Evolutionary conservation across 35 echinoderm and acorn worm genomes (phyloP).

Genomic region (Anneissia japonica): DNA sequence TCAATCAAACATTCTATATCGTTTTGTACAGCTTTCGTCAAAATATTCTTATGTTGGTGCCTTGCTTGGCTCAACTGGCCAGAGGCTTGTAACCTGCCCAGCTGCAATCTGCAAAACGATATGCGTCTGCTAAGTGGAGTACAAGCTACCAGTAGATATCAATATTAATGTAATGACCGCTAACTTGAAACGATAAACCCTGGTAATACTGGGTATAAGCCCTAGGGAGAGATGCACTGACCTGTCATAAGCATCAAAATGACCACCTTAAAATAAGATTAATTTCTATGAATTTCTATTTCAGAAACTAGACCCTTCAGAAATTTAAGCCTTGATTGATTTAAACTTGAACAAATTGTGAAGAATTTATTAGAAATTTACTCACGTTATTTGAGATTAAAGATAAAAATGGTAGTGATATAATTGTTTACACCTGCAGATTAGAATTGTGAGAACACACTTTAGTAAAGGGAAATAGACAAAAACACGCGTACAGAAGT

Average conservation of each 20-base stretch:
- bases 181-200: not conserved
- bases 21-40: not conserved
- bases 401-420: not conserved
- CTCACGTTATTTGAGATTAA: not conserved
- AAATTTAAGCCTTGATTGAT: not conserved
- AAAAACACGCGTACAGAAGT: no score
- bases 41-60: not conserved
- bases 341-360: not conserved
- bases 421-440: not conserved
- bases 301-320: not conserved
- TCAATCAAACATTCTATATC: no score
- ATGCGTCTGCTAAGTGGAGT: not conserved
- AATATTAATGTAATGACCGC: not conserved
- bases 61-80: not conserved
- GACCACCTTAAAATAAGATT: not conserved
- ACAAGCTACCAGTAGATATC: not conserved
- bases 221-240: not conserved
- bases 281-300: not conserved
- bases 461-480: no score
- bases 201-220: not conserved
- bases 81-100: not conserved
- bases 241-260: not conserved
- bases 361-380: constrained; percentile 1
- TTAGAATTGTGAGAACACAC: no score
- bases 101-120: not conserved